These are phyloP conservation scores for Orestias chungarensis DNA, from an alignment of 2,797 vertebrate genomes.

Conservation along the genomic window DNA sequence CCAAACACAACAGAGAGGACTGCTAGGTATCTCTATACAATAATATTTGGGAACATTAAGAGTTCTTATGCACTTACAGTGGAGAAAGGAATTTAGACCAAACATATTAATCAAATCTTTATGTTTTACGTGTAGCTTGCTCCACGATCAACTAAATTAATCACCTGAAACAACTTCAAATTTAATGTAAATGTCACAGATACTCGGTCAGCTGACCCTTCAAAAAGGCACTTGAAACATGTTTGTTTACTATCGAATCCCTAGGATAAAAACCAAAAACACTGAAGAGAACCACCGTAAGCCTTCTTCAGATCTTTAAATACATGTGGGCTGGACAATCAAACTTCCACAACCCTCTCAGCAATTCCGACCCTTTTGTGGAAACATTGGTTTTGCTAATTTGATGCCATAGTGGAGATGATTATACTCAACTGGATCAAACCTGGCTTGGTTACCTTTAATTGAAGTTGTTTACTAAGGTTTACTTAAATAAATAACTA, in stretches of 20 bases:
- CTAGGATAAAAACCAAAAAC: not conserved
- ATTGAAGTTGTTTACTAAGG: not conserved
- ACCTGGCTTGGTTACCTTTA: not conserved
- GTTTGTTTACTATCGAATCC: not conserved
- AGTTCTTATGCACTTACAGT: too few relatives aligned
- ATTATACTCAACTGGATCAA: not conserved
- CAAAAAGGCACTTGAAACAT: too few relatives aligned
- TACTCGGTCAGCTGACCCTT: too few relatives aligned
- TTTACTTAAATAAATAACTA: not conserved
- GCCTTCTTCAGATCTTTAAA: not conserved
- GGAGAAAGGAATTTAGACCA: too few relatives aligned
- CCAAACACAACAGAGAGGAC: too few relatives aligned
- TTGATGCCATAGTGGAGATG: not conserved
- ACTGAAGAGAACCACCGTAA: not conserved
- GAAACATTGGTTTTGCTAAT: not conserved
- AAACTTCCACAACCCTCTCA: not conserved
- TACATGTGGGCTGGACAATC: not conserved
- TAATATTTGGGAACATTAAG: too few relatives aligned
- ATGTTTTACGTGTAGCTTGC: too few relatives aligned
- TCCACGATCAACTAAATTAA: too few relatives aligned
- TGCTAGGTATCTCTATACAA: too few relatives aligned
- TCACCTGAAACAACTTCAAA: too few relatives aligned
- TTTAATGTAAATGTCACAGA: too few relatives aligned
- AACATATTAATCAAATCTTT: too few relatives aligned
- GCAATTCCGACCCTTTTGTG: not conserved